Conservation (phyloP, 2,113 vertebrate genomes). For the Thalassarche chlororhynchos region DNA sequence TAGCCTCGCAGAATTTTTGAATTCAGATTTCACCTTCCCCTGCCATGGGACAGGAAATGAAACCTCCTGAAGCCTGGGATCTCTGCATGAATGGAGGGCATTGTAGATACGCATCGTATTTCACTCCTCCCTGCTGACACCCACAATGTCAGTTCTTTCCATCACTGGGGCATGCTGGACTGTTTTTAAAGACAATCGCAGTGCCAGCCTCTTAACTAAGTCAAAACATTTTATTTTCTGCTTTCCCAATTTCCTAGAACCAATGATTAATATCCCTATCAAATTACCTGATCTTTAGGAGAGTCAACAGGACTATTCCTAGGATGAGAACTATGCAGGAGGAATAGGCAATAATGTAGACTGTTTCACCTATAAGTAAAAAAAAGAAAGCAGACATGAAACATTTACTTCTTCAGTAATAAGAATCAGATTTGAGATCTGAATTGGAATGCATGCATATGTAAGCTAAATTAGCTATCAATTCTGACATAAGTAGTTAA, state of each 20-base stretch:
- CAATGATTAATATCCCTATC: neutral
- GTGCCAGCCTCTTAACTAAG: neutral
- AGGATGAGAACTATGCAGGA: constrained; percentile 75
- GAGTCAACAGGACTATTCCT: constrained; percentile 74
- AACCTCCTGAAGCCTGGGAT: constrained; percentile 41
- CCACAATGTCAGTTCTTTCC: neutral
- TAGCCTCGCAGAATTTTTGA: constrained; percentile 21
- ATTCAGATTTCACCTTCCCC: constrained; percentile 60
- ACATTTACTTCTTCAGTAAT: neutral
- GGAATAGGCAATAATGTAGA: constrained; percentile 72
- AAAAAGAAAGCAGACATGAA: neutral
- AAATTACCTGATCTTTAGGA: constrained; percentile 82
- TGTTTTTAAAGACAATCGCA: constrained; percentile 7
- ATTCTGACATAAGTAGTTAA: neutral
- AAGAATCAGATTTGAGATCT: neutral
- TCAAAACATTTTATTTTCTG: constrained; percentile 12
- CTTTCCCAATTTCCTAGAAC: constrained; percentile 1
- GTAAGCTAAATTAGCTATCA: neutral
- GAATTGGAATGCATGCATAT: neutral
- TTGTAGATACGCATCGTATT: neutral
- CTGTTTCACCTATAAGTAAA: constrained; percentile 76
- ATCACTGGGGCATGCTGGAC: neutral
- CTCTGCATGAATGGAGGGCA: constrained; percentile 49
- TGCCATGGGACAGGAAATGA: constrained; percentile 64
- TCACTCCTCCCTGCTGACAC: constrained; percentile 43